Base-by-base conservation (phyloP, 2,797 vertebrate species). In the Rhinatrema bivittatum region DNA sequence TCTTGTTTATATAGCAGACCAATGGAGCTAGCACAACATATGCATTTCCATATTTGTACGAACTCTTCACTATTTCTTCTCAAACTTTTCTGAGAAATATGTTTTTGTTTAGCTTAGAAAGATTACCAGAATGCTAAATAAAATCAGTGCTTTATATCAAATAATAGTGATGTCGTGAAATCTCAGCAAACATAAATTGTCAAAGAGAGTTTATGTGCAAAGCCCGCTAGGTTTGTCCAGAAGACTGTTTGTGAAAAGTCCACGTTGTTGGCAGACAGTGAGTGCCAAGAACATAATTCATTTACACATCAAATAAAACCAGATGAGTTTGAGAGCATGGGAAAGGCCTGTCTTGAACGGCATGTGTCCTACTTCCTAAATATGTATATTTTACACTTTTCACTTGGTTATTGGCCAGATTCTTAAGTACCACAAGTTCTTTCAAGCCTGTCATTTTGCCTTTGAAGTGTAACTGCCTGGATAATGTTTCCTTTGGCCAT, bases 401-500 rank as follows among this genome's bases (percentile, higher is more conserved):
- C 53, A 53, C 58, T 67, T 69, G 66, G 56, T 70, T 60, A 63
- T 50, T 50, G 68, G 70, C 56, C 65, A 72, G 63, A 58, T 13
- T 50, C 46, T 68, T n/a, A 67, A 60, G 67, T 56, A 50, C 61
- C 41, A 16, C 44, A 49, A 65, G 70, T 65, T 63, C 70, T 56
- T 48, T 42, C 32, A 66, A 46, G 53, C 54, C 55, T 65, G 60
- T 59, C 32, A 0, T 50, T 46, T 39, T 35, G 70, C 49, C 72
- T 82, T 80, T 76, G 76, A 74, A 70, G 73, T 78, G 55, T 60
- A 67, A 65, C 38, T 72, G 68, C 68, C 66, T 53, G 72, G 68
- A 70, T 74, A 67, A 66, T 67, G 73, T 80, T 80, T 80, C 78
- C 58, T 69, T 61, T 64, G 69, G 68, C 69, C 68, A 65, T 77